Conservation (phyloP, 2,888 invertebrate species). For the Melipona beecheii region DNA sequence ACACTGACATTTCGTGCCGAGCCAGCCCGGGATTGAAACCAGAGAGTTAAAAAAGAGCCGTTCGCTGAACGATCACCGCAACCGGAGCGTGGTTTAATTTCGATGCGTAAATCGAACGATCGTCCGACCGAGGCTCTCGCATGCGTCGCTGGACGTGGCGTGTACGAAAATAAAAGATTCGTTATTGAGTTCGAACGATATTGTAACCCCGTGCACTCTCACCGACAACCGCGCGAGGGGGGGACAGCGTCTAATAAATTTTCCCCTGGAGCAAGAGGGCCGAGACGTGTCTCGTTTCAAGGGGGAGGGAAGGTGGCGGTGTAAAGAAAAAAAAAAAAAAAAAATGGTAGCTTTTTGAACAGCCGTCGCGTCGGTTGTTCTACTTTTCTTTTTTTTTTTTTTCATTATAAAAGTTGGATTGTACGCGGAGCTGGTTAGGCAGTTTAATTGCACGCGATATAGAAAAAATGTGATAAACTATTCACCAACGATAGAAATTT, state of each 20-base stretch:
- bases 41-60: slow-evolving; percentile 59
- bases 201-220: slow-evolving; percentile 43
- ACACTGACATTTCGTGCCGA: slow-evolving; percentile 41
- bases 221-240: slow-evolving; percentile 1
- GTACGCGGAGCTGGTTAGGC: background rate
- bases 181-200: slow-evolving; percentile 48
- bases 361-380: background rate
- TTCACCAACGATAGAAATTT: background rate
- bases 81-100: slow-evolving; percentile 69
- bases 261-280: slow-evolving; percentile 2
- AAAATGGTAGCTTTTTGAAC: background rate
- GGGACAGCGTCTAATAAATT: slow-evolving; percentile 50
- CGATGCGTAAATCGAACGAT: slow-evolving; percentile 71
- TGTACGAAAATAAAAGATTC: slow-evolving; percentile 50
- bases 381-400: background rate
- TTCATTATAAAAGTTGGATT: background rate
- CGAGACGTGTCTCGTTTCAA: background rate
- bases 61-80: slow-evolving; percentile 56
- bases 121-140: background rate
- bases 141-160: slow-evolving; percentile 38
- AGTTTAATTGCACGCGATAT: background rate
- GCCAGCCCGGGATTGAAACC: slow-evolving; percentile 40
- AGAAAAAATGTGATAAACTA: background rate
- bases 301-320: background rate
- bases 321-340: background rate